Percentiles rank a stretch among this genome's conserved stretches.
Conservation (phyloP, 2,797 vertebrate species). For the Myoxocephalus aenaeus region DNA sequence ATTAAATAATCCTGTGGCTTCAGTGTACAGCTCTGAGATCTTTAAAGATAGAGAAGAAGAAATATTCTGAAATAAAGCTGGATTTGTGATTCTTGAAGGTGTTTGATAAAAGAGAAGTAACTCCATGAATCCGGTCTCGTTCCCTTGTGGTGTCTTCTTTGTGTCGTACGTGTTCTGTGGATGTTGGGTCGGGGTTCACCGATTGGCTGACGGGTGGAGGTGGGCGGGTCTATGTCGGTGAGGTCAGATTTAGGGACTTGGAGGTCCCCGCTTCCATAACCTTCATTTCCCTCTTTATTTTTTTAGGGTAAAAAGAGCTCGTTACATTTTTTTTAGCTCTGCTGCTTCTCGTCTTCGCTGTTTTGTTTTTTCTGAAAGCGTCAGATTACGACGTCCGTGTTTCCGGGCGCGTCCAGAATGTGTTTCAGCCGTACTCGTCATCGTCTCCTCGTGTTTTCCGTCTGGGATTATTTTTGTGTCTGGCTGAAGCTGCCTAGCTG, state of each 20-base stretch:
- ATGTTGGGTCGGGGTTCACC: not conserved
- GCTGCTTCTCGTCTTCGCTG: slow-evolving; percentile 21
- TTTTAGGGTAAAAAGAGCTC: slow-evolving; percentile 13
- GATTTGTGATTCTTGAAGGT: slow-evolving; percentile 7
- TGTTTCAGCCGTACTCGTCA: not conserved
- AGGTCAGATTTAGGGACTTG: slow-evolving; percentile 22
- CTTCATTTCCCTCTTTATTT: not conserved
- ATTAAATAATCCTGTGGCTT: not conserved
- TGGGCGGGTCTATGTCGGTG: slow-evolving; percentile 9
- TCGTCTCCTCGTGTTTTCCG: slow-evolving; percentile 1
- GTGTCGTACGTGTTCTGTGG: not conserved
- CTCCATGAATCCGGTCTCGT: not conserved
- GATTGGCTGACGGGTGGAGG: slow-evolving; percentile 31
- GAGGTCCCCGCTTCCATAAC: slow-evolving; percentile 27
- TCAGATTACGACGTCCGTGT: not conserved
- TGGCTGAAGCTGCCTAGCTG: slow-evolving; percentile 60
- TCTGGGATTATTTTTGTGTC: slow-evolving; percentile 14
- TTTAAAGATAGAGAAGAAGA: not conserved
- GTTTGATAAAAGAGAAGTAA: not conserved
- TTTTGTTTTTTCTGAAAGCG: not conserved
- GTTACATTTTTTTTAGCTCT: slow-evolving; percentile 3
- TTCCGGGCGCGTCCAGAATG: not conserved
- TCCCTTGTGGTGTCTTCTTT: not conserved
- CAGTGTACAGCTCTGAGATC: not conserved
- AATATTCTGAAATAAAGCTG: slow-evolving; percentile 19